These are phyloP conservation scores for Eristalis pertinax DNA, from an alignment of 2,888 invertebrate species.

Conservation along the genomic window DNA sequence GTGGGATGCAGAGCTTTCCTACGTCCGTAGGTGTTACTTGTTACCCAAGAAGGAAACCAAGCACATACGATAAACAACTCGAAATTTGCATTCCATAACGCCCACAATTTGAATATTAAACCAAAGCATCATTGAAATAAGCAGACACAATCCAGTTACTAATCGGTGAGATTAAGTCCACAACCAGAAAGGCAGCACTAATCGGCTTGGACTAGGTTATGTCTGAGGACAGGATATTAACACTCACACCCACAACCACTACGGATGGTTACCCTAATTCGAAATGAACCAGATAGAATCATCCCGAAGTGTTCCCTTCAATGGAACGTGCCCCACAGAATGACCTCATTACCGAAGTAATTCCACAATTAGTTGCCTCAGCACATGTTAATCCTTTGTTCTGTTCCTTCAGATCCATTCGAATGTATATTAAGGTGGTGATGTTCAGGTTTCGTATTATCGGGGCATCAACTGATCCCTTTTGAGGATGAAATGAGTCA, in stretches of 20 bases:
- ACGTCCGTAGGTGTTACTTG: no score
- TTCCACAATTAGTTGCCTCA: neutral
- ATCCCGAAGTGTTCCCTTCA: neutral
- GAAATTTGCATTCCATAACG: no score
- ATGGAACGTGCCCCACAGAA: neutral
- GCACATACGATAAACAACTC: no score
- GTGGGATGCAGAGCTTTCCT: no score
- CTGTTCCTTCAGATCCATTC: neutral
- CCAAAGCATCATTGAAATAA: neutral
- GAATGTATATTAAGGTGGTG: neutral
- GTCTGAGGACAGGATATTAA: neutral
- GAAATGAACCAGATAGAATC: neutral
- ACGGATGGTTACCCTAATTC: neutral
- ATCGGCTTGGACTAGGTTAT: neutral
- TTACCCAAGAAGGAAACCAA: no score
- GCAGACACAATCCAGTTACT: neutral
- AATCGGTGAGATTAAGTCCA: neutral
- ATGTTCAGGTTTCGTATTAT: neutral
- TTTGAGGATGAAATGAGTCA: neutral
- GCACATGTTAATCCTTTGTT: neutral
- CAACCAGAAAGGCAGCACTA: neutral
- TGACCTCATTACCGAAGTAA: neutral
- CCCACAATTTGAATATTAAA: no score
- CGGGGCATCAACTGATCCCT: neutral
- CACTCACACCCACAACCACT: neutral